Conservation (phyloP, 2,113 vertebrate species). For the Tyrannus savana region DNA sequence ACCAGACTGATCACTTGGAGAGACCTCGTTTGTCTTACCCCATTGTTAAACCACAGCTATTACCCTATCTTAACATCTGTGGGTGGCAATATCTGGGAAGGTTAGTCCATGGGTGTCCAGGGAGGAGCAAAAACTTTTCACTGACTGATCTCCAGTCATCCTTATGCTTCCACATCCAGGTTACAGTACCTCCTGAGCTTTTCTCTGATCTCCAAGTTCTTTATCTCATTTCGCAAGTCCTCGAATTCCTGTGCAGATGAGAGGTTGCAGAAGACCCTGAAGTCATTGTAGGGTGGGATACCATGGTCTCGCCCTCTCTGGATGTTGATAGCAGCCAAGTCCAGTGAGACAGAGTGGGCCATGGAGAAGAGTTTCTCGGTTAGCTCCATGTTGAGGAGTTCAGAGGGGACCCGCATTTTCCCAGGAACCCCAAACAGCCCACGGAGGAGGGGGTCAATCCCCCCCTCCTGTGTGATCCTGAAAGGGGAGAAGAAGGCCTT, state of each 20-base stretch:
- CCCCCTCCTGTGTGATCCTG: constrained; percentile 74
- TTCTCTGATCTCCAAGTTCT: constrained; percentile 76
- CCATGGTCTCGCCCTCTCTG: constrained; percentile 75
- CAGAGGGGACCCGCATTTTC: constrained; percentile 74
- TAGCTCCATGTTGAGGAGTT: constrained; percentile 77
- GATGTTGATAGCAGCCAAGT: constrained; percentile 78
- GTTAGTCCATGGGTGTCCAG: neutral
- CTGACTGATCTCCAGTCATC: neutral
- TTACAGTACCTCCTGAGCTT: constrained; percentile 73
- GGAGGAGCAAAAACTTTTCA: neutral
- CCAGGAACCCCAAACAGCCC: constrained; percentile 74
- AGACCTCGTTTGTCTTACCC: neutral
- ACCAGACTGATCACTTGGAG: neutral
- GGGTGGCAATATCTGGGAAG: neutral
- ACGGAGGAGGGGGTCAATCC: constrained; percentile 73
- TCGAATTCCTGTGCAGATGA: constrained; percentile 72
- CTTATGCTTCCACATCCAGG: neutral
- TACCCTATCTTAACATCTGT: constrained; percentile 13
- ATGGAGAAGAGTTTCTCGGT: constrained; percentile 78
- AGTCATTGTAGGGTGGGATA: constrained; percentile 77
- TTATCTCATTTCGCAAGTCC: constrained; percentile 76
- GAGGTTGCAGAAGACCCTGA: constrained; percentile 78
- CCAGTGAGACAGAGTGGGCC: constrained; percentile 74
- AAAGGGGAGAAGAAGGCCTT: constrained; percentile 79
- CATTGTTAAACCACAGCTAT: neutral